These are phyloP conservation scores for Macrochelys suwanniensis DNA, from an alignment of 2,797 vertebrate species.

Conservation along the genomic window DNA sequence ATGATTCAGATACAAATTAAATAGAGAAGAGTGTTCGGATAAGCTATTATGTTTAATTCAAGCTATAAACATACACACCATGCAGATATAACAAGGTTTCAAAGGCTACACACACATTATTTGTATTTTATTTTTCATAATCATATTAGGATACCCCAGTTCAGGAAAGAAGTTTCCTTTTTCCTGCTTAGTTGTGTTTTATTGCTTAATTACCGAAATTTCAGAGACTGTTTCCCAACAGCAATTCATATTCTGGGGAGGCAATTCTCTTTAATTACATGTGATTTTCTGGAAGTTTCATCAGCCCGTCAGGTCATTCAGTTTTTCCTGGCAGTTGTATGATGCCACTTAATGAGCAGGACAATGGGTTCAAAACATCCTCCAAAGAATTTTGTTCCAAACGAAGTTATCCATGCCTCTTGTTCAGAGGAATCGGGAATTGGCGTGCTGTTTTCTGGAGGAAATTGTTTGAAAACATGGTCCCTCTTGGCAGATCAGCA, in stretches of 20 bases:
- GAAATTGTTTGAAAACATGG: not conserved
- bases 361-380: not conserved
- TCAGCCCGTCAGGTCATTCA: not conserved
- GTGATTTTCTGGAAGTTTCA: conserved; percentile 3
- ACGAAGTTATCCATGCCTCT: not conserved
- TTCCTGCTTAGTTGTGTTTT: conserved; percentile 55
- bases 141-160: conserved; percentile 23
- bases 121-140: conserved; percentile 68
- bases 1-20: conserved; percentile 22
- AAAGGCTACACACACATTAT: conserved; percentile 22
- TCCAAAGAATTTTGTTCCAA: not conserved
- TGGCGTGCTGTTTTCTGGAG: not conserved
- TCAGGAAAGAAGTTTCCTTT: conserved; percentile 68
- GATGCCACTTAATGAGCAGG: not conserved
- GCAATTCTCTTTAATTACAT: not conserved
- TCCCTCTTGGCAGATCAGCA: not conserved
- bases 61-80: conserved; percentile 40
- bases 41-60: conserved; percentile 59
- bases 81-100: conserved; percentile 28
- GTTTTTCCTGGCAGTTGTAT: not conserved
- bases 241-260: not conserved
- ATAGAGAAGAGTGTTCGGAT: conserved; percentile 62
- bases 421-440: not conserved
- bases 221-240: conserved; percentile 39
- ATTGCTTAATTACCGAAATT: conserved; percentile 69